Percentiles rank a stretch among this genome's conserved stretches.
phyloP scores from a whole-genome alignment of 2,888 invertebrate species.

The Sarcophaga carnaria region DNA sequence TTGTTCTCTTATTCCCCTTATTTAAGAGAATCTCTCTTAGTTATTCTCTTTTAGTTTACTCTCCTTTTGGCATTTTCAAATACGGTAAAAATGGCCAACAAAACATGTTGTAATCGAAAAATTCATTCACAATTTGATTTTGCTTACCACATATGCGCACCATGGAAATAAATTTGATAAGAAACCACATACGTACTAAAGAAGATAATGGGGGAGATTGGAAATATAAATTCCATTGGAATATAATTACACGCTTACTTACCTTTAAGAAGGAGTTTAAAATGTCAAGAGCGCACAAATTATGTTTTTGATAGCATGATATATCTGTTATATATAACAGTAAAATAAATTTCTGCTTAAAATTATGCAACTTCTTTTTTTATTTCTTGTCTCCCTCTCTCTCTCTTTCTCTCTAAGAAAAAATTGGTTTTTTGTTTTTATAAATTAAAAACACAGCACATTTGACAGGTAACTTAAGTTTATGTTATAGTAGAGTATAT shows the following conservation, averaged over 20 bases:
- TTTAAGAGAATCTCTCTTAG: neutral
- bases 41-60: too few species aligned
- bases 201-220: neutral
- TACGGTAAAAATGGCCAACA: neutral
- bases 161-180: neutral
- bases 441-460: slow-evolving; percentile 66
- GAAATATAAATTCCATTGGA: slow-evolving; percentile 23
- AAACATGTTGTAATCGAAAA: slow-evolving; percentile 30
- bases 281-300: slow-evolving; percentile 42
- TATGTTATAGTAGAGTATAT: slow-evolving; percentile 1
- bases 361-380: slow-evolving; percentile 77
- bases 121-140: slow-evolving; percentile 57
- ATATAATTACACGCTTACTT: slow-evolving; percentile 18
- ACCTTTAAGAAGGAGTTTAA: slow-evolving; percentile 47
- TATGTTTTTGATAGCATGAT: slow-evolving; percentile 30
- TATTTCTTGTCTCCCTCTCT: neutral
- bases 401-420: slow-evolving; percentile 16
- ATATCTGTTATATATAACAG: slow-evolving; percentile 5
- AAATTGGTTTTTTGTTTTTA: slow-evolving; percentile 23
- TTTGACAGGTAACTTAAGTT: slow-evolving; percentile 62
- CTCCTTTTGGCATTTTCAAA: too few species aligned
- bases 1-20: neutral
- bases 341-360: slow-evolving; percentile 69
- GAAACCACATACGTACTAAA: neutral
- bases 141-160: neutral